Conservation (phyloP, 2,113 vertebrate species). For the Condylura cristata region DNA sequence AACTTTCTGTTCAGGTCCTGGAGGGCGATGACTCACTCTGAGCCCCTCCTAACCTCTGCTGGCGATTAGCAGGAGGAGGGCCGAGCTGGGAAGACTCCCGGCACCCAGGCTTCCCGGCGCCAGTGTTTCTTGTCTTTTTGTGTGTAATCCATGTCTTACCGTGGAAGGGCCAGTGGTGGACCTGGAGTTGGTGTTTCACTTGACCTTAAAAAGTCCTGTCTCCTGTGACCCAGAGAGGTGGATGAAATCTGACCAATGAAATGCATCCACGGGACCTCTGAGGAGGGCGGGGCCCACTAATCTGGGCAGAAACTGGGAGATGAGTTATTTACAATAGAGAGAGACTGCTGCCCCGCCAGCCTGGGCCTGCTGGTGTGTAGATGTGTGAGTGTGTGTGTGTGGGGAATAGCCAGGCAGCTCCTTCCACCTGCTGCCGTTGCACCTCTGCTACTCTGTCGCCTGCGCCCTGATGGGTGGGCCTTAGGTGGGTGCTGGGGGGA, state of each 20-base stretch:
- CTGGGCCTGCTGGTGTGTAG: background rate
- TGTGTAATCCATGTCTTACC: background rate
- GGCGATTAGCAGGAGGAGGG: constrained; percentile 49
- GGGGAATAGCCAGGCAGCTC: background rate
- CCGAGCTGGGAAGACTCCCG: background rate
- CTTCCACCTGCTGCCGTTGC: background rate
- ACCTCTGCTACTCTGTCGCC: background rate
- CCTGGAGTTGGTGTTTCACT: background rate
- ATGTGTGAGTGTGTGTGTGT: background rate
- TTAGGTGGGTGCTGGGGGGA: background rate
- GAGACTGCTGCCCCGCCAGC: background rate
- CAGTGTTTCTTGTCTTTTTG: background rate
- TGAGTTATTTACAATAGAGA: background rate
- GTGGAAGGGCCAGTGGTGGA: background rate
- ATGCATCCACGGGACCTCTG: background rate
- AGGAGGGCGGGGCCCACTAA: background rate
- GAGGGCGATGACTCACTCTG: constrained; percentile 59
- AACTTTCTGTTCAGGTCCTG: constrained; percentile 59
- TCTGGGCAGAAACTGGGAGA: background rate
- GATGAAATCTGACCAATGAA: constrained; percentile 50
- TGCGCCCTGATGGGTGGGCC: background rate
- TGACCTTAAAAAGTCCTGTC: constrained; percentile 29
- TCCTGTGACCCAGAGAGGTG: background rate
- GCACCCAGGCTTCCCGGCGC: background rate
- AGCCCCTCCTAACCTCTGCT: constrained; percentile 68